Base-by-base conservation (phyloP, 2,888 invertebrate genomes). In the Eupeodes latifasciatus region DNA sequence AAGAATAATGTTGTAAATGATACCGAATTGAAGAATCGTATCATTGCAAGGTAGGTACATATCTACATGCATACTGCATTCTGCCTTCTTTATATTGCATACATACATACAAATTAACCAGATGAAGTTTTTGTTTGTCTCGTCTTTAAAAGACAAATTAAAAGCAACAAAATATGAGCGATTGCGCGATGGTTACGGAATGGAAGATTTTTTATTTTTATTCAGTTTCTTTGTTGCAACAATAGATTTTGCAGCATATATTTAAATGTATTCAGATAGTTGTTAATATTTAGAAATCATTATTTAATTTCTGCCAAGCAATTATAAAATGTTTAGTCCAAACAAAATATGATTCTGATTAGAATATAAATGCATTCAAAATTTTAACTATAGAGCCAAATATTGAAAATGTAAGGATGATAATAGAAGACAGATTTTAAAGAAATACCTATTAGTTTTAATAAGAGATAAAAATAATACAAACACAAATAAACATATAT, bases 1-100 rank as follows among this genome's bases (percentile, higher is more conserved):
- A 94, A 94, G 89, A 95, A 91, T 77, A 90, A 92, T 9, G 95
- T 96, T 74, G 95, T 97, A 75, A 96, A 98, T 92, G 98, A 98
- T 92, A 95, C 96, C 90, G 97, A 97, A 93, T 94, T 98, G 77
- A 98, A 98, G 94, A 96, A 96, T 92, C 95, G 97, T 87, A 98
- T 98, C 91, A 97, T 98, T 91, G 97, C 96, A 85, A 96, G 96
- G 94, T 95, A 77, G 86, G 59, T 47, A 11, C 12, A 47, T 47
- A 11, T 11, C 7, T 4, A 40, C 5, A 6, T 40, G 27, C 40
- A 9, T 40, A 40, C 27, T 7, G 40, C 40, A 40, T 40, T 40
- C 40, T 40, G 40, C 40, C 5, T 40, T 40, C 6, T 40, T 4
- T 1, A 40, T 9, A 40, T 40, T 40, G 40, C 27, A 44, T 59